Conservation (phyloP, 2,113 vertebrate genomes). For the Leptosomus discolor region DNA sequence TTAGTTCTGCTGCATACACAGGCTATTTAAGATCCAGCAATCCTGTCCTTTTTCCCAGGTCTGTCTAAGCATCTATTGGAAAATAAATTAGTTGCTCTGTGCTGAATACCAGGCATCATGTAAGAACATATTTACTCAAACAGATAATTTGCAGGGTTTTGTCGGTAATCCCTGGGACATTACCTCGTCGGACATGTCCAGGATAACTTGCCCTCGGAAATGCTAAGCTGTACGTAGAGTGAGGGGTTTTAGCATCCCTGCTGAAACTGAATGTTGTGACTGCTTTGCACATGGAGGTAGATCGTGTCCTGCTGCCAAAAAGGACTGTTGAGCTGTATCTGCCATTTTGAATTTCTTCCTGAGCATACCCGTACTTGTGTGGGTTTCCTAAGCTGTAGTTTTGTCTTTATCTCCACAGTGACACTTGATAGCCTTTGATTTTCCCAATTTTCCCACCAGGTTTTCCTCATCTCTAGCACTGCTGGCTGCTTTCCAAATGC, state of each 20-base stretch:
- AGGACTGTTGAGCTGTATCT: not conserved
- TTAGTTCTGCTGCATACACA: not conserved
- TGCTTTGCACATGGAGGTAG: not conserved
- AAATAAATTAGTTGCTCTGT: not conserved
- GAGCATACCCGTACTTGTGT: accelerated
- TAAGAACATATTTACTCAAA: not conserved
- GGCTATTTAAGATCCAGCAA: not conserved
- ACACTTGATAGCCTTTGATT: not conserved
- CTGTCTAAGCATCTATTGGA: not conserved
- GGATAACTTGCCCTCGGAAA: not conserved
- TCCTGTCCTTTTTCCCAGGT: not conserved
- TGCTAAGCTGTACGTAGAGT: not conserved
- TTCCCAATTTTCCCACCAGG: not conserved
- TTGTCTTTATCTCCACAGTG: not conserved
- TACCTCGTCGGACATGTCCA: not conserved
- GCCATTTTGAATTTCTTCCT: not conserved
- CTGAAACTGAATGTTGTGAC: not conserved
- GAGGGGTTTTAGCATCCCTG: not conserved
- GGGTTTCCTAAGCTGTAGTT: not conserved
- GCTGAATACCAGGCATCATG: not conserved
- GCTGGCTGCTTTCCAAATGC: not conserved
- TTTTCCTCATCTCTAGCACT: not conserved
- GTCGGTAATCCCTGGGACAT: not conserved
- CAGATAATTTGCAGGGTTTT: not conserved
- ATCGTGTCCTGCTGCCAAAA: not conserved